Base-by-base conservation (phyloP, 2,888 invertebrate genomes). In the Pyrgus malvae region DNA sequence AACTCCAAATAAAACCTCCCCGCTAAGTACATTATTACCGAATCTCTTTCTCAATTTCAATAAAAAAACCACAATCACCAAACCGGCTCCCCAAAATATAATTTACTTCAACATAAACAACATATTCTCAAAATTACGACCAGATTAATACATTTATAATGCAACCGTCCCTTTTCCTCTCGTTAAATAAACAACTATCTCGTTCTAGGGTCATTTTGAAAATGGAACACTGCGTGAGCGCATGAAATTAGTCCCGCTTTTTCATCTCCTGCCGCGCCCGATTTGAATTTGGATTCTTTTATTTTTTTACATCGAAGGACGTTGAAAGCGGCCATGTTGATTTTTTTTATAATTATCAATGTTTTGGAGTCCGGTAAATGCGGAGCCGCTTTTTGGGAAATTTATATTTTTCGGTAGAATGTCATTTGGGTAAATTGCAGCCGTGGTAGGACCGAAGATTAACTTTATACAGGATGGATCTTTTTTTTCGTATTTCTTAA, bases 81-180 rank as follows among this genome's bases (percentile, higher is more conserved):
- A 12, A 14, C 56, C 29, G 16, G 51, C 54, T 57, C 58, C 59
- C 53, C 58, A 60, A 55, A 62, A 66, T 64, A 67, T 65, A 68
- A 69, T 69, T 63, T 66, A 67, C 64, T 65, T 64, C 61, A 65
- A 64, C 76, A 76, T 82, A 81, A 79, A 84, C 80, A 80, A 83
- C 78, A 80, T 86, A 79, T 80, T 77, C 72, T 73, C 73, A 80
- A 82, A 88, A 83, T 85, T 88, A 88, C 76, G 82, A 80, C 64
- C 70, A 76, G 84, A 86, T 87, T 88, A 87, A 86, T 82, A 86
- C 87, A 87, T 88, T 86, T 81, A 82, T 85, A 76, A 83, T 74
- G 62, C 57, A 25, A 2, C 61, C 35, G 1, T 72, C 79, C 27
- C 69, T 48, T 14, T 80, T 69, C 57, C 45, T 51, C 74, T 19